Percentiles rank a stretch among this genome's conserved stretches.
Conservation (phyloP, 2,888 invertebrate species). For the Tenthredo mesomela region DNA sequence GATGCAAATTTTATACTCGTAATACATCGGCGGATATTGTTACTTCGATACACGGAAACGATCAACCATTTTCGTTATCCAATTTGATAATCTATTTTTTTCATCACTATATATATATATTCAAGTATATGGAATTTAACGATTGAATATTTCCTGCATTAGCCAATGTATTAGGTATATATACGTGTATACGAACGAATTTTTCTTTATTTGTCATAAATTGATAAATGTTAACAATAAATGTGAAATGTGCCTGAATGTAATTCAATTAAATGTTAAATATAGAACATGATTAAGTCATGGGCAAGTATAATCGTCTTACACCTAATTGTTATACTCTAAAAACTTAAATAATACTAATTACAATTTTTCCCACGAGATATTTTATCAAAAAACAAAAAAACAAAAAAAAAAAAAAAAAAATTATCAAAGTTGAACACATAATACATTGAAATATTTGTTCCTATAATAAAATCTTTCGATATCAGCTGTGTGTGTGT, state of each 20-base stretch:
- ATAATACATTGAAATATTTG: slow-evolving; percentile 4
- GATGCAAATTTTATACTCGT: neutral
- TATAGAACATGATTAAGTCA: slow-evolving; percentile 73
- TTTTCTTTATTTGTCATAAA: neutral
- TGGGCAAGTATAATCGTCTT: slow-evolving; percentile 76
- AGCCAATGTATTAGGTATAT: no score
- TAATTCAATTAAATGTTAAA: slow-evolving; percentile 67
- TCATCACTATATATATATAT: neutral
- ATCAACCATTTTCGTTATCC: neutral
- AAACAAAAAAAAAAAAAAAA: neutral
- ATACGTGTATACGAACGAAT: neutral
- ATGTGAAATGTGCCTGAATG: slow-evolving; percentile 45
- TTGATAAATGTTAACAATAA: slow-evolving; percentile 36
- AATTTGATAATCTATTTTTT: neutral
- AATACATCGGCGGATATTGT: neutral
- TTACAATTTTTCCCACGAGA: slow-evolving; percentile 64
- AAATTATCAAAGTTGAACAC: slow-evolving; percentile 17
- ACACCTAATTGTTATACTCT: slow-evolving; percentile 69
- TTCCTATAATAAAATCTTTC: neutral
- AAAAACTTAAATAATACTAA: slow-evolving; percentile 67
- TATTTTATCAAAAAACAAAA: slow-evolving; percentile 13
- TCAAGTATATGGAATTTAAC: neutral
- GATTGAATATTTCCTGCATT: neutral
- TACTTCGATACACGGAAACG: neutral
- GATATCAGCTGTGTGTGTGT: neutral